Conservation (phyloP, 2,888 invertebrate genomes). For the Ormyrus rosae region DNA sequence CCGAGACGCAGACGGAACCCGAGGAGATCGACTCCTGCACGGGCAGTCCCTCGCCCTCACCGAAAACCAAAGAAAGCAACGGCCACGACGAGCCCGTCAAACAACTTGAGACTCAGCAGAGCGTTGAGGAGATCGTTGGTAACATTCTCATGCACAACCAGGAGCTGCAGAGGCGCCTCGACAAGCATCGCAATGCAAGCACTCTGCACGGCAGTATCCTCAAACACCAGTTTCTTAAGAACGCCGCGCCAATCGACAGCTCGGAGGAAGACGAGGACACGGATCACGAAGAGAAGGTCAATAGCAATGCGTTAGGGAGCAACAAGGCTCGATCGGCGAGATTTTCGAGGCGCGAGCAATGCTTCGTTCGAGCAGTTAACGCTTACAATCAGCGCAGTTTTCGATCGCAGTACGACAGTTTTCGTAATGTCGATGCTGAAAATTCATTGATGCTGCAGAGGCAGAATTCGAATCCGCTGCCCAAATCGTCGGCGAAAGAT, state of each 20-base stretch:
- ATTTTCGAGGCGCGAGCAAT: conserved; percentile 64
- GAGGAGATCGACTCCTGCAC: not conserved
- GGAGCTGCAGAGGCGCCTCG: conserved; percentile 87
- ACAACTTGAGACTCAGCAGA: conserved; percentile 73
- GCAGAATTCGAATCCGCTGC: conserved; percentile 14
- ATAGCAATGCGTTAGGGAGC: conserved; percentile 13
- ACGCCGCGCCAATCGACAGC: conserved; percentile 66
- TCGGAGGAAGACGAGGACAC: conserved; percentile 53
- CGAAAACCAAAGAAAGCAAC: conserved; percentile 64
- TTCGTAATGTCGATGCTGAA: conserved; percentile 60
- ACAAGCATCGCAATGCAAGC: conserved; percentile 81
- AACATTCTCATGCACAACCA: conserved; percentile 89
- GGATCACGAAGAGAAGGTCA: conserved; percentile 41
- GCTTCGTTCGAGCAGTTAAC: conserved; percentile 68
- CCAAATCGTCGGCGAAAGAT: conserved; percentile 14
- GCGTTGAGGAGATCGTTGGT: conserved; percentile 86
- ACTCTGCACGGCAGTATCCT: conserved; percentile 77
- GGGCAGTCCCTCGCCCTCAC: conserved; percentile 16
- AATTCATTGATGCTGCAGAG: conserved; percentile 6
- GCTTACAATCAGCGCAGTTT: conserved; percentile 66
- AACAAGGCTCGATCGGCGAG: conserved; percentile 58
- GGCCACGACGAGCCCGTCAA: conserved; percentile 60
- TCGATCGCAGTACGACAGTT: conserved; percentile 69
- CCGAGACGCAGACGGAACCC: conserved; percentile 16
- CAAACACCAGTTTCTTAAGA: conserved; percentile 64